Percentiles rank a stretch among this genome's conserved stretches.
phyloP scores from a whole-genome alignment of 2,888 invertebrate genomes.

The Drosophila buzzatii region DNA sequence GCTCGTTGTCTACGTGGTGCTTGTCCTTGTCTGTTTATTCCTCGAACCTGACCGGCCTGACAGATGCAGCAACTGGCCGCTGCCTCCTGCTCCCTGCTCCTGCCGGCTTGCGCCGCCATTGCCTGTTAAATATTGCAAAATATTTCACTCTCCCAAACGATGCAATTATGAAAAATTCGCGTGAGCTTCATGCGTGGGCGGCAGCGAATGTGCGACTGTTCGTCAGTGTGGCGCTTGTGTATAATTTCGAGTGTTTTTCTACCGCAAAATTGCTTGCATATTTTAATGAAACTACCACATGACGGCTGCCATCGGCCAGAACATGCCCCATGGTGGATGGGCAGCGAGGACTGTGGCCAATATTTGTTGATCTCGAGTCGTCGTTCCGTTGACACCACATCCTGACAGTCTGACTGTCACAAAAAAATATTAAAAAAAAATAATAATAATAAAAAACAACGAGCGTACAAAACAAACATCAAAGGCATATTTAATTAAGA shows the following conservation, averaged over 20 bases:
- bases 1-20: constrained; percentile 56
- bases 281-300: constrained; percentile 77
- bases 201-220: constrained; percentile 17
- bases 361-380: constrained; percentile 61
- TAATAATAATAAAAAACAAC: background rate
- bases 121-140: constrained; percentile 74
- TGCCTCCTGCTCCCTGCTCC: background rate
- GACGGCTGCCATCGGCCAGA: constrained; percentile 60
- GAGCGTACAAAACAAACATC: constrained; percentile 11
- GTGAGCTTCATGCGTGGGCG: constrained; percentile 26
- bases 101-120: constrained; percentile 9
- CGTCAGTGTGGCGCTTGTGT: constrained; percentile 38
- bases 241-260: constrained; percentile 77
- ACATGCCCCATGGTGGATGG: constrained; percentile 34
- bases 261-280: constrained; percentile 79
- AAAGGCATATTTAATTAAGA: constrained; percentile 46
- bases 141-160: constrained; percentile 59
- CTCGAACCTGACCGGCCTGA: constrained; percentile 57
- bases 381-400: constrained; percentile 45
- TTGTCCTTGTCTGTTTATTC: constrained; percentile 54
- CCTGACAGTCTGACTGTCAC: constrained; percentile 56
- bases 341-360: constrained; percentile 18
- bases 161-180: constrained; percentile 76
- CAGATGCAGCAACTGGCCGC: constrained; percentile 45
- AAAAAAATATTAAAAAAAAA: constrained; percentile 4